Conservation (phyloP, 2,113 vertebrate species). For the Alligator sinensis region DNA sequence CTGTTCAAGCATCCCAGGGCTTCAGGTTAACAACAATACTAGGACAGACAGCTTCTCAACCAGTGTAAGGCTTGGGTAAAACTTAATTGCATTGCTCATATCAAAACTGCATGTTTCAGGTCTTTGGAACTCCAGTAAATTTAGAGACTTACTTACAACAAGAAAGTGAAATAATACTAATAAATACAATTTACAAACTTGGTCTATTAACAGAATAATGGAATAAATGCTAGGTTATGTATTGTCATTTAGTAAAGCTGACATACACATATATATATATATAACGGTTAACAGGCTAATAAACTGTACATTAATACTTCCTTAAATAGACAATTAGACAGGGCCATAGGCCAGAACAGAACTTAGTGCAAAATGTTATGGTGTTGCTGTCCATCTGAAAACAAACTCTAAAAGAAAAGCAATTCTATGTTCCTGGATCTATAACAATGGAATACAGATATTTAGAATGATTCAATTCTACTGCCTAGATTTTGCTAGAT, state of each 20-base stretch:
- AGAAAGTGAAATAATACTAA: not conserved
- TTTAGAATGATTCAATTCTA: not conserved
- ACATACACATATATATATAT: not conserved
- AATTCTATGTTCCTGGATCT: not conserved
- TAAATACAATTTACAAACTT: not conserved
- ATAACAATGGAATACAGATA: not conserved
- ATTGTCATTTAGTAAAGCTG: not conserved
- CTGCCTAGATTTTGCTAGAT: not conserved
- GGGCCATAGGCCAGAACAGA: not conserved
- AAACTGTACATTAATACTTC: not conserved
- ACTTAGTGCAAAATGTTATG: not conserved
- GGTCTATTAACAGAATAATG: not conserved
- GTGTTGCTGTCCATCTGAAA: too few relatives aligned
- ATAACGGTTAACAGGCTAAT: not conserved
- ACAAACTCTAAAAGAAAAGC: not conserved
- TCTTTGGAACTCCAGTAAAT: not conserved
- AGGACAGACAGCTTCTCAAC: not conserved
- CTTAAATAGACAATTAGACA: too few relatives aligned
- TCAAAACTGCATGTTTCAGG: not conserved
- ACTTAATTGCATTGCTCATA: not conserved
- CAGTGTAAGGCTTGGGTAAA: not conserved
- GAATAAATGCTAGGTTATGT: not conserved
- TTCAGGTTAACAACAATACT: not conserved
- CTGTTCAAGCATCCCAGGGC: not conserved
- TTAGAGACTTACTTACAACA: not conserved